phyloP scores from a whole-genome alignment of 2,888 invertebrate species.

The Plebejus argus region DNA sequence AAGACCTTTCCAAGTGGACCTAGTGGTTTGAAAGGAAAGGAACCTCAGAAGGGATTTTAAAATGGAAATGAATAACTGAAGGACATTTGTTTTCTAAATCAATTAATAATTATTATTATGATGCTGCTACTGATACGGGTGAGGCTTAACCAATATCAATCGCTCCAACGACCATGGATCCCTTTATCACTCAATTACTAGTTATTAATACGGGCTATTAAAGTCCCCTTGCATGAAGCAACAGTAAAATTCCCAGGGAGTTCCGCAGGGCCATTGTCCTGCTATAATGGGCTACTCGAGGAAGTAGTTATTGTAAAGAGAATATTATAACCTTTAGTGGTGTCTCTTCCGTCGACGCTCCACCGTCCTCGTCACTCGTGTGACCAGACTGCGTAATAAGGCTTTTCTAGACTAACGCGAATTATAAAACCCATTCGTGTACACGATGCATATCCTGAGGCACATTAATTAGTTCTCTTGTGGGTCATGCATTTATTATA shows the following conservation, averaged over 20 bases:
- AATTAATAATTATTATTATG: not conserved
- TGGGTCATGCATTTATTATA: not conserved
- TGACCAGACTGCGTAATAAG: slow-evolving; percentile 27
- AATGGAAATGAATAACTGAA: not conserved
- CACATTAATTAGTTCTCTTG: not conserved
- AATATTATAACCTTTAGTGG: slow-evolving; percentile 28
- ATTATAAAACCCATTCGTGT: slow-evolving; percentile 22
- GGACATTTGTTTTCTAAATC: not conserved
- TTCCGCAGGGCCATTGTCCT: slow-evolving; percentile 32
- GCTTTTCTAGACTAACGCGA: slow-evolving; percentile 19
- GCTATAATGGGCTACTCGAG: slow-evolving; percentile 29
- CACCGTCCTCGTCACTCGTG: not conserved
- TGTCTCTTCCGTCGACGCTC: slow-evolving; percentile 18
- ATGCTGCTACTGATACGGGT: not conserved
- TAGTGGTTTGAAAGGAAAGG: not conserved
- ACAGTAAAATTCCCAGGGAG: slow-evolving; percentile 30
- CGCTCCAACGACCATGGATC: not conserved
- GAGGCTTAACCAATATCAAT: not conserved
- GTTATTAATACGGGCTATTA: slow-evolving; percentile 20
- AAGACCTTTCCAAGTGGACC: no score
- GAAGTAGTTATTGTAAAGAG: slow-evolving; percentile 33
- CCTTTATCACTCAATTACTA: not conserved
- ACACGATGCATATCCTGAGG: not conserved
- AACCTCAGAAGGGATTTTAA: not conserved
- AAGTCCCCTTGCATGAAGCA: slow-evolving; percentile 25